Evolutionary conservation across 2,797 vertebrate species (phyloP), one percentile per base, ranked within the genome.

Genomic region (Hybognathus amarus): DNA sequence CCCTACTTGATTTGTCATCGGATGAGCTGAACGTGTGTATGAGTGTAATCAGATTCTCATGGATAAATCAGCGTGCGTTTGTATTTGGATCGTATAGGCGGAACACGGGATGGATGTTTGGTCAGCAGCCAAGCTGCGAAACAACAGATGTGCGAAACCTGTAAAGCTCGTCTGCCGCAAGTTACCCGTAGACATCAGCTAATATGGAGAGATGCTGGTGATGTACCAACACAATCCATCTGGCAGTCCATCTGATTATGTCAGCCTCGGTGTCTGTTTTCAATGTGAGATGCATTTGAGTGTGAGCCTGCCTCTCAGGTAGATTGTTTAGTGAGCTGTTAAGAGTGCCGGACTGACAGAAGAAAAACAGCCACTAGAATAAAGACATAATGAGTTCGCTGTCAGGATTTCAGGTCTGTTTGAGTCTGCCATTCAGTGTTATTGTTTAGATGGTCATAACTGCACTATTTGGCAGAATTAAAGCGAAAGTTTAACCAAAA

Each of bases 121-220:
- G 90, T 90, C 86, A 24, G 78, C 67, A 27, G 92, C 91, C 92
- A 93, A 90, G 88, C 66, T 85, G 82, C 36, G 85, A 89, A 84
- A 86, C 83, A 88, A 87, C 93, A 93, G 91, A 92, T 94, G 92
- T 91, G 90, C 90, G 80, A 85, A 91, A 91, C 87, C 91, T 91
- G 91, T 75, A 83, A 87, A 56, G 82, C 87, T 89, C 75, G 84
- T 87, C 89, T 90, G 80, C 87, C 82, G 89, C 87, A 90, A 88
- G 89, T 91, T 90, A 86, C 86, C 85, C 85, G 83, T 88, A 83
- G 88, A 84, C 85, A 82, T 13, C 74, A 75, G 89, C 90, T 93
- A 83, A 93, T 87, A 92, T 88, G 89, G 79, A 90, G 89, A 89
- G 83, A 88, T 88, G 90, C 91, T 88, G 88, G 88, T 89, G 85